Base-by-base conservation (phyloP, 1,140 invertebrate species). In the Tetramorium simillimum region DNA sequence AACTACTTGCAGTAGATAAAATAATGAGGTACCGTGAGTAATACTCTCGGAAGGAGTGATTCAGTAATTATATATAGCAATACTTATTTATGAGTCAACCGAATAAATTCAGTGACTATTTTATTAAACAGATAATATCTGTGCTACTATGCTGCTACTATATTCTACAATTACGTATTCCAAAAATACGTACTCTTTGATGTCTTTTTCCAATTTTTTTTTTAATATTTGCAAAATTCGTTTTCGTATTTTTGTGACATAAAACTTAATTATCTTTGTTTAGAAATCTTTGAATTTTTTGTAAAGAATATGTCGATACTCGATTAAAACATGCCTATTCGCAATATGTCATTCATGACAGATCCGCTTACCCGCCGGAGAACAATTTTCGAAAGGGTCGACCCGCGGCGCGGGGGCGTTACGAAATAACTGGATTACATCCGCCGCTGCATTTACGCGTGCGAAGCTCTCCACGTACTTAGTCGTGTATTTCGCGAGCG, bases 391-490 rank as follows among this genome's bases (percentile, higher is more conserved):
- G 53, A 84, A 73, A 84, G 56, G 67, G 37, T 60, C 4, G 69
- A 62, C n/a, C 53, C 53, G 53, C 40, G 21, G 21, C 37, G 24
- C 24, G 51, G 46, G 18, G 21, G 53, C n/a, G 21, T 80, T 73
- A 73, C 24, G 40, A 73, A 73, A 73, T 60, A 82, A 82, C 53
- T 84, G 67, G 80, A 84, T 84, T 73, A 84, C n/a, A 33, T 49
- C 24, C 53, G 69, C 69, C n/a, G 69, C 65, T 73, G 53, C 40
- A 73, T 82, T 53, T 53, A 37, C 37, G 60, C 49, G 65, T 28
- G 78, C 78, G 65, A 46, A 72, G 12, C 49, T 51, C 67, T 73
- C 24, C 53, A 46, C 37, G 37, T 82, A 82, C 67, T 82, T 56
- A 58, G 37, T 58, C 53, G 24, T 82, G 37, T 82, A 72, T 82